phyloP scores from a whole-genome alignment of 2,888 invertebrate species.

The Anticlea derivata region DNA sequence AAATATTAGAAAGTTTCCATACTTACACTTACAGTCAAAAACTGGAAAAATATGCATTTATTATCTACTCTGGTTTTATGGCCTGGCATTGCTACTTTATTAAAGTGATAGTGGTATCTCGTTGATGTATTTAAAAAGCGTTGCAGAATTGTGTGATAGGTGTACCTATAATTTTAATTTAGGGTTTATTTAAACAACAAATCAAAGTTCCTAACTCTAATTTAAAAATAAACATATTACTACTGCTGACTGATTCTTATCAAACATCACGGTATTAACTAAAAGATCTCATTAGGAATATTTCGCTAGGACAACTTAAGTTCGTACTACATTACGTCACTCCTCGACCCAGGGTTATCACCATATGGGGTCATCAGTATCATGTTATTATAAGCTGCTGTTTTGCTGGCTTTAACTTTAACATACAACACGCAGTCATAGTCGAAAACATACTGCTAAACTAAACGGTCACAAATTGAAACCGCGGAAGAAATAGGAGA shows the following conservation, averaged over 20 bases:
- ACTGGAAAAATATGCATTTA: no score
- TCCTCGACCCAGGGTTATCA: constrained; percentile 65
- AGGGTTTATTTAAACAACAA: no score
- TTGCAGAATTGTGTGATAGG: constrained; percentile 7
- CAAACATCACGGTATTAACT: background rate
- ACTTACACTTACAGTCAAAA: no score
- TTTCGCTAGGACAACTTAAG: constrained; percentile 16
- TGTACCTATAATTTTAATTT: no score
- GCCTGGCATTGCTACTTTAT: constrained; percentile 1
- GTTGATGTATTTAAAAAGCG: constrained; percentile 25
- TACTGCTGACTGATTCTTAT: constrained; percentile 1
- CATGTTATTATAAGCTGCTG: constrained; percentile 44
- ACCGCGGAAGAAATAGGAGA: background rate
- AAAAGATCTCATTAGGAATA: constrained; percentile 6
- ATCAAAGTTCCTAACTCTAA: background rate
- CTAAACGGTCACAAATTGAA: constrained; percentile 33
- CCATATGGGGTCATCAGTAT: constrained; percentile 61
- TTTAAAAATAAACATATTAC: no score
- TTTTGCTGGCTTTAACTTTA: constrained; percentile 45
- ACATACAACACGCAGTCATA: constrained; percentile 44
- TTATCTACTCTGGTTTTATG: background rate
- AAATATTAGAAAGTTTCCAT: no score
- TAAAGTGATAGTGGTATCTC: constrained; percentile 21
- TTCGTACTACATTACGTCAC: constrained; percentile 58
- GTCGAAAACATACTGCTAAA: constrained; percentile 39